Base-by-base conservation (phyloP, 2,888 invertebrate genomes). In the Litoditis marina region DNA sequence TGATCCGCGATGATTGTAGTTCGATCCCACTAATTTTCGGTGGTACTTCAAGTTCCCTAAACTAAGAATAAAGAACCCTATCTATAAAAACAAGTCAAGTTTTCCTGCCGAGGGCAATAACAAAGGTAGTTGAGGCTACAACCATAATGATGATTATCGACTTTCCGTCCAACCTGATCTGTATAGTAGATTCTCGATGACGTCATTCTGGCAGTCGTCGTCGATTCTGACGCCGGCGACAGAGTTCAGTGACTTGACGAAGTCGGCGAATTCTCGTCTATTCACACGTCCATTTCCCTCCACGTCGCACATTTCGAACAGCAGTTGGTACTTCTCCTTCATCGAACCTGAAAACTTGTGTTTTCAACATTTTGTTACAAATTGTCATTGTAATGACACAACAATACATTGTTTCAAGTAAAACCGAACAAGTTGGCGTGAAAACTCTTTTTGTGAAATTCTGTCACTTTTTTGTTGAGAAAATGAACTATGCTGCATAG, bases 241-340 rank as follows among this genome's bases (percentile, higher is more conserved):
- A 46, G 69, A 62, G 27, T 79, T 80, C 46, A 83, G 64, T 6
- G 82, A 82, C 46, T 76, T 77, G 81, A 95, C 86, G 91, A 95
- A 93, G 84, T 93, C 92, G 27, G 91, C 92, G 25, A 95, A 86
- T 82, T 94, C 94, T 1, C 89, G 90, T 80, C 94, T 93, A 81
- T 94, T 93, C 63, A 94, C 94, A 0, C 92, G 91, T 0, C 94
- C 92, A 78, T 92, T 92, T 19, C 92, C 88, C 82, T 94, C 92
- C 77, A 92, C 91, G 83, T 94, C 94, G 80, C 94, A 94, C 94
- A 95, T 94, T 84, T 94, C 92, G 82, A 94, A 94, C 71, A 95
- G 92, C 34, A 94, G 93, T 5, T 93, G 87, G 36, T 94, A 66
- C 49, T 67, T 70, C 31, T 70, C 52, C 25, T 58, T 53, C 0